Evolutionary conservation across 2,797 vertebrate genomes (phyloP).

Genomic region (Lutjanus campechanus): DNA sequence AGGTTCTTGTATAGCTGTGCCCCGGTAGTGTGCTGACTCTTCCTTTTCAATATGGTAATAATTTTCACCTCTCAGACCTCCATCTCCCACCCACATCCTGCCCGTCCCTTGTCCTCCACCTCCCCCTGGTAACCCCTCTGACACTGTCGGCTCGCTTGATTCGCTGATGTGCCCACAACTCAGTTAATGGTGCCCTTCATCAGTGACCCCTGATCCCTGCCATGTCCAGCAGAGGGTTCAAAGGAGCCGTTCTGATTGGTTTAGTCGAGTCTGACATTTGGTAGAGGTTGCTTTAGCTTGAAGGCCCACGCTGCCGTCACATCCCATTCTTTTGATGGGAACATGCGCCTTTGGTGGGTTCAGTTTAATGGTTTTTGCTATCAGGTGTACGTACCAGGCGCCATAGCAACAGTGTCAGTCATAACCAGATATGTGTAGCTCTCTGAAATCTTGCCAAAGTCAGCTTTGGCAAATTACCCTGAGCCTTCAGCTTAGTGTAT

Average conservation of each 20-base stretch:
- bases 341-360: neutral
- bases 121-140: constrained; percentile 47
- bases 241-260: constrained; percentile 63
- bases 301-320: constrained; percentile 31
- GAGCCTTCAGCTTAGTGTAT: neutral
- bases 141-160: constrained; percentile 41
- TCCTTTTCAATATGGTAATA: constrained; percentile 59
- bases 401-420: constrained; percentile 38
- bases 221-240: constrained; percentile 36
- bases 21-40: constrained; percentile 65
- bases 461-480: neutral
- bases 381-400: neutral
- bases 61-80: constrained; percentile 68
- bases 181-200: constrained; percentile 63
- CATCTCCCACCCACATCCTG: constrained; percentile 50
- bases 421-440: neutral
- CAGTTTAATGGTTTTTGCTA: constrained; percentile 27
- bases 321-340: constrained; percentile 36
- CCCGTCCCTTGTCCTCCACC: constrained; percentile 40
- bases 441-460: constrained; percentile 25
- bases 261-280: constrained; percentile 67
- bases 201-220: constrained; percentile 47
- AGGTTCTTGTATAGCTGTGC: constrained; percentile 24
- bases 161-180: constrained; percentile 67
- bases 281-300: constrained; percentile 41